These are phyloP conservation scores for Acropternis orthonyx DNA, from an alignment of 2,797 vertebrate genomes.

Conservation along the genomic window DNA sequence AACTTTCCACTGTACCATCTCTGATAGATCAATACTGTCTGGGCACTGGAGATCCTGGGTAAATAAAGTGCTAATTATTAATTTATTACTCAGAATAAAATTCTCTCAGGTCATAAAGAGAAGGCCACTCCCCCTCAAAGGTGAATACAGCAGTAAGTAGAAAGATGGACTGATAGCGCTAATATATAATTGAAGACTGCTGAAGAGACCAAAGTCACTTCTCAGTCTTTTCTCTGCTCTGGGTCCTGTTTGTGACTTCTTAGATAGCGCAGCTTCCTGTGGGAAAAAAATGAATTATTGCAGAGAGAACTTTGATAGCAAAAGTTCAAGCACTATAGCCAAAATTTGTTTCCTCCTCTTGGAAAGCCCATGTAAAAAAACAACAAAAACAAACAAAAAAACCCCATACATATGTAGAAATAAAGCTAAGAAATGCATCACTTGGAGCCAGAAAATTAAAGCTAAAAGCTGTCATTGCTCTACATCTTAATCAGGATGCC, in stretches of 20 bases:
- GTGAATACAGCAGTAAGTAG: background rate
- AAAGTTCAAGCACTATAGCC: background rate
- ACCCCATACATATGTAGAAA: background rate
- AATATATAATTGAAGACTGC: background rate
- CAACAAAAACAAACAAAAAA: background rate
- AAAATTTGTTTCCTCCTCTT: background rate
- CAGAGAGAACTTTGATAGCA: background rate
- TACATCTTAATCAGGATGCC: slow-evolving; percentile 13
- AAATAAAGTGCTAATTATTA: slow-evolving; percentile 44
- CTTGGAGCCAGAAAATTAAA: background rate
- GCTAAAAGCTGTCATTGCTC: slow-evolving; percentile 5
- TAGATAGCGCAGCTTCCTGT: background rate
- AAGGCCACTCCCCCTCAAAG: background rate
- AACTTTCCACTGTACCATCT: background rate
- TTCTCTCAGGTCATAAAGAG: background rate
- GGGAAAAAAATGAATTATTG: background rate
- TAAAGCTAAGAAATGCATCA: background rate
- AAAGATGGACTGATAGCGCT: background rate
- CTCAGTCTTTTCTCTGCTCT: background rate
- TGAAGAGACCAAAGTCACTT: background rate
- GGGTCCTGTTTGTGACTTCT: background rate
- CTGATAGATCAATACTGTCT: slow-evolving; percentile 48
- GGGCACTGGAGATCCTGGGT: background rate
- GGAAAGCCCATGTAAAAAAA: background rate
- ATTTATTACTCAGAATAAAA: slow-evolving; percentile 48